Percentiles rank a stretch among this genome's conserved stretches.
Evolutionary conservation across 1,140 invertebrate genomes (phyloP).

Genomic region (Phthorimaea operculella): DNA sequence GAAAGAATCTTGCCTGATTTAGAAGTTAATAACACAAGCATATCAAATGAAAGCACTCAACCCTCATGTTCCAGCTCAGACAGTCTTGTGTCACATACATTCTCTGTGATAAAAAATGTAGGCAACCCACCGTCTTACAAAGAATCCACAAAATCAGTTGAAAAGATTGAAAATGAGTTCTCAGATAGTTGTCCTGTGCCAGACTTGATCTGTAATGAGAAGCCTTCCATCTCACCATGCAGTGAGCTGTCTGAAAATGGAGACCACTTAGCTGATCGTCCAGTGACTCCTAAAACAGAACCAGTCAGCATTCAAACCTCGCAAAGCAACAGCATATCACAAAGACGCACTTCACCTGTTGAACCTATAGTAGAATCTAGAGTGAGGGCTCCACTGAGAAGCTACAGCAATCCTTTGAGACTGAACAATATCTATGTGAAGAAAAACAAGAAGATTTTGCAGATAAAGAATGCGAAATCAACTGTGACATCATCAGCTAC

Average conservation of each 20-base stretch:
- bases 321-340: constrained; percentile 8
- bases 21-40: constrained; percentile 36
- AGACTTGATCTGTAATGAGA: constrained; percentile 65
- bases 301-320: constrained; percentile 17
- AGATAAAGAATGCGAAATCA: constrained; percentile 51
- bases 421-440: constrained; percentile 59
- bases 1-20: constrained; percentile 56
- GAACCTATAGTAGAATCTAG: constrained; percentile 9
- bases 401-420: constrained; percentile 41
- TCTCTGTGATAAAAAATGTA: constrained; percentile 62
- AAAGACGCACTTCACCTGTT: neutral
- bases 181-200: constrained; percentile 56
- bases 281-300: constrained; percentile 35
- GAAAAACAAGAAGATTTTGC: constrained; percentile 59
- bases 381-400: constrained; percentile 26
- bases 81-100: constrained; percentile 44
- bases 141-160: constrained; percentile 36
- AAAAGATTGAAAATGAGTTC: constrained; percentile 53
- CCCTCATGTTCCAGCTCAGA: constrained; percentile 28
- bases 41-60: constrained; percentile 27
- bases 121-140: constrained; percentile 44
- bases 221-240: constrained; percentile 64
- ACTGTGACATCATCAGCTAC: constrained; percentile 11
- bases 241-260: constrained; percentile 57
- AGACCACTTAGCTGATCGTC: constrained; percentile 47